Percentiles rank a stretch among this genome's conserved stretches.
Evolutionary conservation across 1,140 invertebrate genomes (phyloP).

Genomic region (Papilio helenus): DNA sequence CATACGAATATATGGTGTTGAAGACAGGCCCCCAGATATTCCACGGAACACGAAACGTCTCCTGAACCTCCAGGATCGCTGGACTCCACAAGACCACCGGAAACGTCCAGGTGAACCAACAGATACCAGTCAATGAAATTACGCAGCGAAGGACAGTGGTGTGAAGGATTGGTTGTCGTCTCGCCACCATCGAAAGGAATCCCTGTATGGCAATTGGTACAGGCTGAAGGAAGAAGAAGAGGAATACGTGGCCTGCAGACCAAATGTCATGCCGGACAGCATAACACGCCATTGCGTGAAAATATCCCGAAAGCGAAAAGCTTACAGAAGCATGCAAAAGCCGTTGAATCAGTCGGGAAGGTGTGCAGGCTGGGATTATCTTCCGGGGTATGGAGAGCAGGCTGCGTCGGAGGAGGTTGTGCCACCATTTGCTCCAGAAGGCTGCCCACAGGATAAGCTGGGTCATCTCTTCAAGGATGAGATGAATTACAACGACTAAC

Average conservation of each 20-base stretch:
- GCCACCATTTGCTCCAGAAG: conserved; percentile 2
- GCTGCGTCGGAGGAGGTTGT: conserved; percentile 1
- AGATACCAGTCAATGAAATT: conserved; percentile 4
- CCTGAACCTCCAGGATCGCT: conserved; percentile 2
- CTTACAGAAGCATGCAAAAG: conserved; percentile 4
- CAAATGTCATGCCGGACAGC: conserved; percentile 2
- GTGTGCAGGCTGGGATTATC: conserved; percentile 2
- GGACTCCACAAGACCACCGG: conserved; percentile 1
- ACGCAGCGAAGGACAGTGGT: conserved; percentile 2
- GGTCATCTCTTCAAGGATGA: conserved; percentile 3
- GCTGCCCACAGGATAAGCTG: conserved; percentile 2
- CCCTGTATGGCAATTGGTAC: conserved; percentile 3
- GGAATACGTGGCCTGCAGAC: conserved; percentile 2
- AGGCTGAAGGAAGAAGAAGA: conserved; percentile 3
- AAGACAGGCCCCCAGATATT: background rate
- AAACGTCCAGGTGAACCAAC: conserved; percentile 3
- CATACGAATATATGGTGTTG: conserved; percentile 4
- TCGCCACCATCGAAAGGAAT: conserved; percentile 3
- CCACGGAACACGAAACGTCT: conserved; percentile 2
- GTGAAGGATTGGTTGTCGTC: conserved; percentile 3
- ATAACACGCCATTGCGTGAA: conserved; percentile 3
- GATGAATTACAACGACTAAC: conserved; percentile 4
- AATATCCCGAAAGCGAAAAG: conserved; percentile 4
- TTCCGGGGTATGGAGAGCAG: conserved; percentile 2
- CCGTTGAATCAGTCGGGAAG: conserved; percentile 2